Conservation (phyloP, 2,797 vertebrate species). For the Poecilia picta region DNA sequence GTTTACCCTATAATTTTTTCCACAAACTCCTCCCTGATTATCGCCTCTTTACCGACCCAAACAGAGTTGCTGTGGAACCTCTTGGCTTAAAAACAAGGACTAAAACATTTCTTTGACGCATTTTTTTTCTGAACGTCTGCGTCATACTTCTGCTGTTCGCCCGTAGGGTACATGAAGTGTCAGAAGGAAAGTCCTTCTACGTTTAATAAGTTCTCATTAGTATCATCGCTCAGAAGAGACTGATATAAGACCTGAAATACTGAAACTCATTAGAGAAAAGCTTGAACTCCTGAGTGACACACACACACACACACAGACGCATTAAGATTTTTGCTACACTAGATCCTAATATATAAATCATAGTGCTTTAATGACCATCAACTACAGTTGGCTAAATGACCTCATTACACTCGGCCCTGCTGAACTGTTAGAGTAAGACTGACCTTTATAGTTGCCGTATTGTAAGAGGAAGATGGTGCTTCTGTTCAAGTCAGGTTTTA, state of each 20-base stretch:
- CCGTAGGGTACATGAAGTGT: neutral
- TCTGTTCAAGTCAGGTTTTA: conserved; percentile 43
- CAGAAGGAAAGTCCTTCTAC: conserved; percentile 9
- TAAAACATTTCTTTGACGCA: neutral
- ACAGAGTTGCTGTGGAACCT: neutral
- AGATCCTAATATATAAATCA: conserved; percentile 68
- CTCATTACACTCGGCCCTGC: conserved; percentile 51
- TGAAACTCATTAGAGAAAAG: conserved; percentile 66
- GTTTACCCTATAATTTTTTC: neutral
- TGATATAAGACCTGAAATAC: conserved; percentile 59
- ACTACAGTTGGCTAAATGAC: conserved; percentile 54
- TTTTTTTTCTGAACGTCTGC: conserved; percentile 1
- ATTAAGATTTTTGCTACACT: conserved; percentile 32
- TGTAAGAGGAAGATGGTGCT: conserved; percentile 37
- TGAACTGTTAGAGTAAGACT: conserved; percentile 37
- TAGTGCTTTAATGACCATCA: conserved; percentile 61
- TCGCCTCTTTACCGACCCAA: neutral
- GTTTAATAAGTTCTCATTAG: conserved; percentile 63
- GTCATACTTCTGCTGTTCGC: conserved; percentile 22
- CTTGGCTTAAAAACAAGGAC: conserved; percentile 3
- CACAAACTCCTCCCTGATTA: neutral
- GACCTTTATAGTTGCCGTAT: conserved; percentile 47
- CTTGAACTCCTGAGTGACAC: conserved; percentile 35
- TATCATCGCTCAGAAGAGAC: conserved; percentile 49
- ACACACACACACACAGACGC: conserved; percentile 9